These are phyloP conservation scores for Spheniscus mendiculus DNA, from an alignment of 2,113 vertebrate genomes.

Conservation along the genomic window DNA sequence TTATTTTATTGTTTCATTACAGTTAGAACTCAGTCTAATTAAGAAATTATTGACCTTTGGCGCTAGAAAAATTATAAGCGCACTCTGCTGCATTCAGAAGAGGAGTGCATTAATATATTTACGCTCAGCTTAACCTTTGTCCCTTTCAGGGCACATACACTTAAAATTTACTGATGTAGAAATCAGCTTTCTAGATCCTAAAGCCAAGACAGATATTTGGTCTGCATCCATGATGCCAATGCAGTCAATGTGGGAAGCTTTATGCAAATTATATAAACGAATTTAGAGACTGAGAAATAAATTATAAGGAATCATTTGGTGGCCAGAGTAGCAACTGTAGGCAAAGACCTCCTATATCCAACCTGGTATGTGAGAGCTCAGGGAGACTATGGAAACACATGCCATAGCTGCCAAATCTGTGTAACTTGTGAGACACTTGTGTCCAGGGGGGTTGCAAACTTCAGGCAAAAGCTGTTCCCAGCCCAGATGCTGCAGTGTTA, in stretches of 20 bases:
- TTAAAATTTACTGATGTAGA: neutral
- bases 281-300: neutral
- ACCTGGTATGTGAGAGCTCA: neutral
- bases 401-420: neutral
- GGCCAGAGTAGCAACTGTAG: constrained; percentile 24
- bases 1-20: neutral
- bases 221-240: neutral
- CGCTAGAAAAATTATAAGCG: neutral
- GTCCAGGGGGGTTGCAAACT: neutral
- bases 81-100: neutral
- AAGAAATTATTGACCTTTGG: neutral
- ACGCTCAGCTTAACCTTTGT: neutral
- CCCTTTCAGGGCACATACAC: neutral
- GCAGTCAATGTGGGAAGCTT: neutral
- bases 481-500: neutral
- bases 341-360: constrained; percentile 15
- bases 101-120: neutral
- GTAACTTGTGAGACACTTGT: neutral
- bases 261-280: neutral
- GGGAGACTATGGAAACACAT: constrained; percentile 4
- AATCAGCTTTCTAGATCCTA: neutral
- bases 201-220: neutral
- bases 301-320: neutral
- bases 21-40: neutral
- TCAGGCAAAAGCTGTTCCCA: neutral